A percentile compares a stretch with the other conserved stretches of the same genome.
Conservation (phyloP, 1,140 invertebrate genomes). For the Physella acuta region DNA sequence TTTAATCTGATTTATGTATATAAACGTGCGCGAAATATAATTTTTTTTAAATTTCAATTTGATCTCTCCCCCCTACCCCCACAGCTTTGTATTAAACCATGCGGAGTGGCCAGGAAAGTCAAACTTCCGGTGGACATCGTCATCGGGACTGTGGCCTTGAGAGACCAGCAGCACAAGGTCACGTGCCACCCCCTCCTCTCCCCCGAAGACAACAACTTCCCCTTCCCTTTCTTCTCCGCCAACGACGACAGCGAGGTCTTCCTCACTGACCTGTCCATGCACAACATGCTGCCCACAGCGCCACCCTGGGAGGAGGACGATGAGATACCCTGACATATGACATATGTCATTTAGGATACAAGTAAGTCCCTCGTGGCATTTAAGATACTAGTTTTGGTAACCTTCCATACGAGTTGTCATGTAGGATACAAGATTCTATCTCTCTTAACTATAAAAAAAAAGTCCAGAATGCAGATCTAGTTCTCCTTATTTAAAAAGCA, state of each 20-base stretch:
- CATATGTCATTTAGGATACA: not conserved
- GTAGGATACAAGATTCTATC: too few species aligned
- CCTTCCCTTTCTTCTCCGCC: constrained; percentile 45
- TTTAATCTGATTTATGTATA: too few species aligned
- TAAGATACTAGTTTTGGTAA: not conserved
- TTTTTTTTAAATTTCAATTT: too few species aligned
- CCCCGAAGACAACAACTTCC: constrained; percentile 39
- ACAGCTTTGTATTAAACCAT: constrained; percentile 53
- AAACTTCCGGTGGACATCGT: constrained; percentile 52
- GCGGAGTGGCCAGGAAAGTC: constrained; percentile 49
- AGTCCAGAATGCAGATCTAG: too few species aligned
- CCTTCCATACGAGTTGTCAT: not conserved
- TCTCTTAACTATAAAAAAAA: too few species aligned
- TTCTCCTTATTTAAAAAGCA: too few species aligned
- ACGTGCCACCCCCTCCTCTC: constrained; percentile 51
- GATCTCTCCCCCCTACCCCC: constrained; percentile 25
- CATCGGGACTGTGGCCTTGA: constrained; percentile 44
- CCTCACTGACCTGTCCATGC: constrained; percentile 43
- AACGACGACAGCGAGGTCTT: constrained; percentile 31
- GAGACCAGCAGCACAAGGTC: constrained; percentile 37
- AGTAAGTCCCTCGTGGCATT: not conserved
- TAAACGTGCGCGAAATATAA: too few species aligned
- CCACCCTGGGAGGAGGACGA: constrained; percentile 55
- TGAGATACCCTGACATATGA: constrained; percentile 46
- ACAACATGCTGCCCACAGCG: constrained; percentile 52